phyloP scores from a whole-genome alignment of 2,888 invertebrate species.

The Clivina fossor region DNA sequence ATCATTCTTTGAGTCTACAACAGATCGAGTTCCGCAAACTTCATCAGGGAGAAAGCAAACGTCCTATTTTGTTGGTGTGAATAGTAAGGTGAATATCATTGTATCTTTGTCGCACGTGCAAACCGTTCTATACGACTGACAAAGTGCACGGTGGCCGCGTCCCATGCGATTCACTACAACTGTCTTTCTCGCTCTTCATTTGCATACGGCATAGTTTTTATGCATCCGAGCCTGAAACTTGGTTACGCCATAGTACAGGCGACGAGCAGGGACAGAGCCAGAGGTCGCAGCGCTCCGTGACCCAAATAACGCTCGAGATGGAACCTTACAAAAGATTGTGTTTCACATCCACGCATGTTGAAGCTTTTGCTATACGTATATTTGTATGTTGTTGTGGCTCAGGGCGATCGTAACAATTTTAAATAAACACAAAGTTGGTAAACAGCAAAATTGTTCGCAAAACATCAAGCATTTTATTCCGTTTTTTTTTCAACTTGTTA shows the following conservation, averaged over 20 bases:
- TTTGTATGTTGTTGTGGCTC: background rate
- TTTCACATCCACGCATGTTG: background rate
- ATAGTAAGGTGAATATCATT: constrained; percentile 18
- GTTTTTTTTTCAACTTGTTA: too few relatives aligned
- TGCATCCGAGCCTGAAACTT: constrained; percentile 8
- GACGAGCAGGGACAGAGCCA: background rate
- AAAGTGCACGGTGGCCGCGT: too few relatives aligned
- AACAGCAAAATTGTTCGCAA: too few relatives aligned
- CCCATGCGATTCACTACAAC: background rate
- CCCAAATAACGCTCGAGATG: constrained; percentile 1
- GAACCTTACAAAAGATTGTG: background rate
- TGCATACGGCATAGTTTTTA: constrained; percentile 26
- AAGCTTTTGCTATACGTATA: too few relatives aligned
- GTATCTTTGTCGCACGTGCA: too few relatives aligned
- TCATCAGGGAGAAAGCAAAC: too few relatives aligned
- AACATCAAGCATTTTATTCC: too few relatives aligned
- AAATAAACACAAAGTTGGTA: background rate
- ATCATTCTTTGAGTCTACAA: constrained; percentile 13
- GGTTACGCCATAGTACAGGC: too few relatives aligned
- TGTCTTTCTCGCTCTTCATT: background rate
- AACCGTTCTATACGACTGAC: too few relatives aligned
- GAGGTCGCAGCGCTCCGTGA: background rate
- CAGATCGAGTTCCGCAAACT: constrained; percentile 14
- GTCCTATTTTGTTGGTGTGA: too few relatives aligned
- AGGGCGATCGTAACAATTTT: background rate